Evolutionary conservation across 2,113 vertebrate genomes (phyloP), one percentile per base, ranked within the genome.

Genomic region (Apteryx mantelli): DNA sequence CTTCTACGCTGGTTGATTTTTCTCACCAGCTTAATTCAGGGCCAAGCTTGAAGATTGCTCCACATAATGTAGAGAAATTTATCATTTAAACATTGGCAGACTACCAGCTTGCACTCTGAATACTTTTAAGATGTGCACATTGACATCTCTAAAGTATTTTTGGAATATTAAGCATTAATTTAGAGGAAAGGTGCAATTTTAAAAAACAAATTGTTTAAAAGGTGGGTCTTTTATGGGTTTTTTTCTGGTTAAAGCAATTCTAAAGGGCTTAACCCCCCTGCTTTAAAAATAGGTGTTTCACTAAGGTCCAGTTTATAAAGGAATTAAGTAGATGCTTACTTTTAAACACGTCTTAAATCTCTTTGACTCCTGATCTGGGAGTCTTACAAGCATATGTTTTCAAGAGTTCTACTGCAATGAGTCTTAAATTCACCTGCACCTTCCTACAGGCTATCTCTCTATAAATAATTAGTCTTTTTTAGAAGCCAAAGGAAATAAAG

Each of bases 191-290:
- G 7, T 73, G 6, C 20, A 46, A n/a, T n/a, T 16, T 53, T 74
- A 36, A 68, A 70, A 69, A 70, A 9, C 18, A 48, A 26, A 32
- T 19, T 55, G 3, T 9, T 60, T 78, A 70, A 83, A 56, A 16
- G 74, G 28, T 30, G 4, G 0, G 3, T 53, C 13, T 75, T 83
- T 63, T 10, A 36, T 38, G 42, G 48, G 15, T 63, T 83, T 53
- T 60, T n/a, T 55, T 55, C 80, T 85, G 14, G 1, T 80, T 63
- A 66, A 73, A 68, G 21, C 40, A 3, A 11, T 38, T 78, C 13
- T 52, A 66, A 11, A 74, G 2, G 0, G 15, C 74, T 92, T 79
- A 17, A 58, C 66, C 89, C 1, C 13, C 4, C 2, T 0, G 0
- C 18, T 91, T 80, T 42, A 80, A 89, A 92, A 86, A 63, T 1